Evolutionary conservation across 1,140 invertebrate genomes (phyloP).

Genomic region (Lucilia sericata): DNA sequence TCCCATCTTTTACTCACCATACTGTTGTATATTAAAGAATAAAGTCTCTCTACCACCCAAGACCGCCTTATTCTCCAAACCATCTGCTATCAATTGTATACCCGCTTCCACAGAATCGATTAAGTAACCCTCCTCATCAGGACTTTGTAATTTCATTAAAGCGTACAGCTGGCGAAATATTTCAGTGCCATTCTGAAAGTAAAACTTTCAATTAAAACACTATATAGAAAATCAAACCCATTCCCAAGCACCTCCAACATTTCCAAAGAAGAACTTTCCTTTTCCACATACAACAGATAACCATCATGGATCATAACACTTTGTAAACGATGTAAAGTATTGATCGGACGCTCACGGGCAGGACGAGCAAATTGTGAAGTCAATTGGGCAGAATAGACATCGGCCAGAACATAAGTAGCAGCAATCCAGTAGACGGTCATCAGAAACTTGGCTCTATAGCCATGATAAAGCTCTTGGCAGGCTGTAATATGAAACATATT

Average conservation of each 20-base stretch:
- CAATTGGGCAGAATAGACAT: conserved; percentile 80
- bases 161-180: conserved; percentile 75
- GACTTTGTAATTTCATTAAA: conserved; percentile 72
- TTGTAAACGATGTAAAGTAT: conserved; percentile 73
- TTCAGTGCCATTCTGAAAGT: conserved; percentile 77
- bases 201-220: background rate
- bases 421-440: conserved; percentile 75
- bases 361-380: conserved; percentile 78
- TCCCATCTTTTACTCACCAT: conserved; percentile 65
- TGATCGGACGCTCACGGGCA: conserved; percentile 74
- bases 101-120: conserved; percentile 76
- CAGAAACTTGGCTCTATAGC: conserved; percentile 73
- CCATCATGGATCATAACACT: conserved; percentile 73
- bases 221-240: background rate
- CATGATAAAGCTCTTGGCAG: conserved; percentile 70
- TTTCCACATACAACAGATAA: conserved; percentile 76
- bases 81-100: conserved; percentile 72
- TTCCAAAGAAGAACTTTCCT: conserved; percentile 76
- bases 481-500: conserved; percentile 48
- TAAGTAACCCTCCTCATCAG: conserved; percentile 64
- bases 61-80: conserved; percentile 71
- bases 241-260: conserved; percentile 72
- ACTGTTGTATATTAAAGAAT: conserved; percentile 77
- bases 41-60: conserved; percentile 78
- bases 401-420: conserved; percentile 78